Conservation (phyloP, 2,797 vertebrate genomes). For the Enteromius thamalakanensis region DNA sequence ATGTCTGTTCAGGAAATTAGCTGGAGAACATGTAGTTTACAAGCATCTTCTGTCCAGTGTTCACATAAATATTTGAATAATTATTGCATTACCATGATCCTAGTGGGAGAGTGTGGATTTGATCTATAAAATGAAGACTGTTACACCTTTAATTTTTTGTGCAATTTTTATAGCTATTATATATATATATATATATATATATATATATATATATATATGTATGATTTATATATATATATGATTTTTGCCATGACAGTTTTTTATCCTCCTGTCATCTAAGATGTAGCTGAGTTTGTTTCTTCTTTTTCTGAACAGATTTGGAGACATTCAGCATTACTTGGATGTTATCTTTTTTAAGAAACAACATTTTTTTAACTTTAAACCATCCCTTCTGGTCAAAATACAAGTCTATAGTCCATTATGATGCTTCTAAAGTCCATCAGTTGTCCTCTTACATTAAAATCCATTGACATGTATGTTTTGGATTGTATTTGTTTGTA, state of each 20-base stretch:
- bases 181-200: no score
- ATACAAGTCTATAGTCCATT: not conserved
- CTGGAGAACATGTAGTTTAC: slow-evolving; percentile 34
- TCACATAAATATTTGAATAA: slow-evolving; percentile 23
- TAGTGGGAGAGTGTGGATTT: not conserved
- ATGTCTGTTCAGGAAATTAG: slow-evolving; percentile 47
- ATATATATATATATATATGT: no score
- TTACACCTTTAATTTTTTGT: not conserved
- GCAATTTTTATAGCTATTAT: no score
- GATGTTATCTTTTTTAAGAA: not conserved
- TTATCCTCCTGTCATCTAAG: no score
- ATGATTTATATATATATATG: no score
- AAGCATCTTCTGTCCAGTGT: slow-evolving; percentile 10
- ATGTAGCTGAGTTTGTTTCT: no score
- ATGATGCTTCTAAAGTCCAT: not conserved
- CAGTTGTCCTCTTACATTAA: not conserved
- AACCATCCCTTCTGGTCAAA: not conserved
- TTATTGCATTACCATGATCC: not conserved
- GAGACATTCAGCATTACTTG: not conserved
- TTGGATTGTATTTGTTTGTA: no score
- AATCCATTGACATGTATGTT: not conserved
- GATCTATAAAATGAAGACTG: not conserved
- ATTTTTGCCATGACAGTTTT: no score
- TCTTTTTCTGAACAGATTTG: no score
- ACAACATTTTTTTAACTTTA: not conserved